Conservation (phyloP, 2,113 vertebrate species). For the Sterrhoptilus dennistouni region DNA sequence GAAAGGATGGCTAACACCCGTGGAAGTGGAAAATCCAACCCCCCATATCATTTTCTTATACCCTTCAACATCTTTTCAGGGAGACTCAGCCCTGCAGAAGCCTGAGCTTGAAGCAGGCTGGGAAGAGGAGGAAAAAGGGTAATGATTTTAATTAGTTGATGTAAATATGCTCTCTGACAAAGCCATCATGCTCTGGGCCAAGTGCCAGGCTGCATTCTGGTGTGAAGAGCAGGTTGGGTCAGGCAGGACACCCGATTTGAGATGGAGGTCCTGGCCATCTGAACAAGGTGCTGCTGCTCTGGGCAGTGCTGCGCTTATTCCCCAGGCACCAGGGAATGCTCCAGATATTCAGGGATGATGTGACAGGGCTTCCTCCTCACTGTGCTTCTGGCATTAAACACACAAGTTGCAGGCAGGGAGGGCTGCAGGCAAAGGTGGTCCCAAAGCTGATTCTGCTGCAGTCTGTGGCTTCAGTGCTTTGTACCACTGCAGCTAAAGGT, state of each 20-base stretch:
- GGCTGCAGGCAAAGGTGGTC: neutral
- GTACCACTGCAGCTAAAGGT: neutral
- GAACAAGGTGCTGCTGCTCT: neutral
- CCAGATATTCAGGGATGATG: neutral
- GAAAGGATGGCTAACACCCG: neutral
- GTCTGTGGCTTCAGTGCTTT: neutral
- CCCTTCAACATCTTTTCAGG: neutral
- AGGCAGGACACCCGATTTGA: neutral
- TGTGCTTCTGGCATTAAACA: neutral
- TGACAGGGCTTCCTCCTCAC: neutral
- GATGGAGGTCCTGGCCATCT: neutral
- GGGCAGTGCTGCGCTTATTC: neutral
- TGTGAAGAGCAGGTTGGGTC: neutral
- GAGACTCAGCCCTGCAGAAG: neutral
- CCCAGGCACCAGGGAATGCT: neutral
- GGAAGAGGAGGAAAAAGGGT: neutral
- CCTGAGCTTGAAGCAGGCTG: neutral
- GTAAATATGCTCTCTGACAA: neutral
- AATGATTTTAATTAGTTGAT: slow-evolving; percentile 1
- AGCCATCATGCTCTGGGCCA: neutral
- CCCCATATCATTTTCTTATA: neutral
- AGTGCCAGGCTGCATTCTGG: neutral
- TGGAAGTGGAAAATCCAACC: neutral
- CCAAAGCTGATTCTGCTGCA: neutral
- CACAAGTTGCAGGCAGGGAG: neutral